Conservation (phyloP, 1,140 invertebrate genomes). For the Drosophila rufa region DNA sequence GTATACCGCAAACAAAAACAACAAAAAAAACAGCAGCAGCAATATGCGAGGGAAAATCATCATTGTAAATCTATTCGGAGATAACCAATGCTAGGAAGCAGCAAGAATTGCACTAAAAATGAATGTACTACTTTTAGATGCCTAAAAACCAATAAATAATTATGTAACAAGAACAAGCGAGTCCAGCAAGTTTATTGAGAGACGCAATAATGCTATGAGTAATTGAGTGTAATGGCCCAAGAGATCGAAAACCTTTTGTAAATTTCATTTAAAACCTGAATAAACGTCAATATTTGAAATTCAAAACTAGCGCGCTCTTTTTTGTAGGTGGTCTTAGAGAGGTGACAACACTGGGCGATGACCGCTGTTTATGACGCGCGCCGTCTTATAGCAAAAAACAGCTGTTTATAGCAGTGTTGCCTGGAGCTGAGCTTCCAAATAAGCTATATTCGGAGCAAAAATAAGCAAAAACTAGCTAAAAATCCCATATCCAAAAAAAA, state of each 20-base stretch:
- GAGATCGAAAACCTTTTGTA: conserved; percentile 58
- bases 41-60: conserved; percentile 32
- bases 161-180: conserved; percentile 66
- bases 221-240: conserved; percentile 42
- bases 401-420: too few relatives aligned
- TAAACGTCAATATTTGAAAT: conserved; percentile 74
- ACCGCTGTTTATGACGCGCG: conserved; percentile 23
- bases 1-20: conserved; percentile 64
- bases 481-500: too few relatives aligned
- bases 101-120: conserved; percentile 66
- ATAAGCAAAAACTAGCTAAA: too few relatives aligned
- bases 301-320: conserved; percentile 20
- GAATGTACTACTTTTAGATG: conserved; percentile 80
- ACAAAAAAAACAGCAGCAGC: conserved; percentile 24
- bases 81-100: conserved; percentile 45
- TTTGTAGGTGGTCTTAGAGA: too few relatives aligned
- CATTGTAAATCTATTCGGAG: conserved; percentile 52
- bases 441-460: too few relatives aligned
- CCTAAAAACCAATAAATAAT: conserved; percentile 73
- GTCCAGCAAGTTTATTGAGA: conserved; percentile 61
- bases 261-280: conserved; percentile 67
- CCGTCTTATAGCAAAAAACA: too few relatives aligned
- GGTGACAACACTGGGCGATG: conserved; percentile 7
- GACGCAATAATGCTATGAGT: conserved; percentile 35
- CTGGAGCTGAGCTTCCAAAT: too few relatives aligned